Evolutionary conservation across 2,113 vertebrate genomes (phyloP), one percentile per base, ranked within the genome.

Genomic region (Peromyscus leucopus): DNA sequence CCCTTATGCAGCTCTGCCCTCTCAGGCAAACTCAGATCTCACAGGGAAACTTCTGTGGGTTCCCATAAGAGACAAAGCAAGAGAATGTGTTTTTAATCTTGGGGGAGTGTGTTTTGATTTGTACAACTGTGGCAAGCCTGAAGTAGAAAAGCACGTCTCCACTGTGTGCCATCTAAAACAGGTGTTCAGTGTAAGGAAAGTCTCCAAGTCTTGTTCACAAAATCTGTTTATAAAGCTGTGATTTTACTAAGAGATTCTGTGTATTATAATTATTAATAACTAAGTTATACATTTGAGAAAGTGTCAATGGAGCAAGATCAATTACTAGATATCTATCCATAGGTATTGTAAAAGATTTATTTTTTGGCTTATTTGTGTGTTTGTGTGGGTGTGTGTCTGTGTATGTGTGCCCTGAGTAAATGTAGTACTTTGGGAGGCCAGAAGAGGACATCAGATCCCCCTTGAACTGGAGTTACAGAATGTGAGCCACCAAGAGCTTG

Each of bases 61-160:
- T 46, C 46, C 46, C 46, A 46, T 99, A 98, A 99, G 98, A 98
- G 72, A 39, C 33, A 65, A 48, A 24, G 83, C 13, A n/a, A 19
- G 90, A n/a, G 57, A 28, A 0, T 3, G 0, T 26, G 4, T 63
- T 19, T 94, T 57, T 55, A 87, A 0, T 89, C 39, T 72, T 61
- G 13, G 24, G 15, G 36, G 69, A 82, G 13, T 12, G 10, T 95
- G 46, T 26, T 71, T 39, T 72, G 67, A 17, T 51, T 39, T 24
- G 36, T 72, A 55, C 19, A 57, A 24, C 33, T 39, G 48, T 55
- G 33, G 11, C 21, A 71, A 55, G 48, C 4, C 33, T 16, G 4
- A 39, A 57, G 42, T 36, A n/a, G 36, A 26, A 21, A 88, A n/a
- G 3, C 7, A 0, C 4, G 1, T 88, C 46, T 71, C 65, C 63